Evolutionary conservation across 2,113 vertebrate species (phyloP).

Genomic region (Chloropsis hardwickii): DNA sequence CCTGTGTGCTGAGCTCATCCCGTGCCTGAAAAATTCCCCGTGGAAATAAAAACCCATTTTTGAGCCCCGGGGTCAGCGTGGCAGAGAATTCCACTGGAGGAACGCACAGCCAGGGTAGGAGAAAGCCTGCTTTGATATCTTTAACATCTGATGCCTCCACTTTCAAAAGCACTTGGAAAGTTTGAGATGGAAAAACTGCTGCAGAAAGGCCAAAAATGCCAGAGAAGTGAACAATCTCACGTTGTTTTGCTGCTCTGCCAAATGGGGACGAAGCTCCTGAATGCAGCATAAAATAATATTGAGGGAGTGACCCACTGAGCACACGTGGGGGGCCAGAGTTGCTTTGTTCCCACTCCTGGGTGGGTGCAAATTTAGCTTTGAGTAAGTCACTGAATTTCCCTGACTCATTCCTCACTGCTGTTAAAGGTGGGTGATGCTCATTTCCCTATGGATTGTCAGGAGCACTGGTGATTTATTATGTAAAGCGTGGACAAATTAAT

Average conservation of each 20-base stretch:
- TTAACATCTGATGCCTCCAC: neutral
- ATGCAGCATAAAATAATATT: neutral
- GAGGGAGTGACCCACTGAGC: constrained; percentile 8
- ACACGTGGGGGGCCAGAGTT: neutral
- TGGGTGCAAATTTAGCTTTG: neutral
- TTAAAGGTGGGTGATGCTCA: neutral
- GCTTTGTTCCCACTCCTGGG: neutral
- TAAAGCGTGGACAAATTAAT: neutral
- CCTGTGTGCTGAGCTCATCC: neutral
- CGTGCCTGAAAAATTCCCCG: neutral
- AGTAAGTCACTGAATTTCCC: neutral
- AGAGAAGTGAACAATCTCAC: neutral
- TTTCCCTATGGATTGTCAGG: neutral
- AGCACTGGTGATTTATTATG: neutral
- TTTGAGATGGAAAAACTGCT: constrained; percentile 33
- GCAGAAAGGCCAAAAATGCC: constrained; percentile 5
- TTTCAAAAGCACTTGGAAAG: constrained; percentile 21
- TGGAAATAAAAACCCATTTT: neutral
- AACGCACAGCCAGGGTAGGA: neutral
- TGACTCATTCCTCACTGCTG: constrained; percentile 7
- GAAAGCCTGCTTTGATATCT: neutral
- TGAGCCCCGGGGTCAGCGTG: rapidly evolving
- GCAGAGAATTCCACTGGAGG: neutral
- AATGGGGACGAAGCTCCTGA: neutral
- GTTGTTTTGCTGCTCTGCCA: neutral